Base-by-base conservation (phyloP, 2,797 vertebrate species). In the Chelmon rostratus region DNA sequence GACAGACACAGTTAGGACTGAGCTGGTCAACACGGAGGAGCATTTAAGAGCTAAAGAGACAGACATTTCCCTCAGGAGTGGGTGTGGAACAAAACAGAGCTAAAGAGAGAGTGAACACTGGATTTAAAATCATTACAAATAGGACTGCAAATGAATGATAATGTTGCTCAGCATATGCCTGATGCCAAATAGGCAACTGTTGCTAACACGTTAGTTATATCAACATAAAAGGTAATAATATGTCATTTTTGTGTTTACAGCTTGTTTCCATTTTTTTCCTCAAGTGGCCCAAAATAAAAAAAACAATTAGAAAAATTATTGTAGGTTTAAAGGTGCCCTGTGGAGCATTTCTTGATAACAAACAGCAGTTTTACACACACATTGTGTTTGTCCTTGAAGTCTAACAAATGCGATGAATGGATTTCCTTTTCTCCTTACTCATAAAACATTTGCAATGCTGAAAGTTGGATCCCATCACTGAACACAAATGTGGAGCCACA, bases 321-420 rank as follows among this genome's bases (percentile, higher is more conserved):
- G 56, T 21, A 16, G 33, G 19, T 46, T 47, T 35, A 33, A 73
- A 33, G 19, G 31, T 4, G 3, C 70, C 23, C 40, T 6, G 28
- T 35, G 15, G 37, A 21, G 28, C 23, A 16, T 42, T 31, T 44
- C 49, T 18, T 23, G 1, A 16, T 35, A 57, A 57, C 21, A 37
- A 42, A 21, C 52, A 35, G 9, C 42, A 18, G 19, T 28, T 33
- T n/a, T 15, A 23, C 21, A 5, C 33, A 63, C 19, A 53, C 4
- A 37, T 42, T 54, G 38, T 57, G 15, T 57, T 11, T 21, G 52
- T 65, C 61, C 71, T 56, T 46, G 61, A 56, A 58, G 33, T 62
- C 25, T n/a, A n/a, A 63, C 23, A 23, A 33, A 42, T 16, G 40
- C 49, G 19, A 35, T 63, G 47, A 61, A 61, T 71, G 50, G 19